phyloP scores from a whole-genome alignment of 2,888 invertebrate genomes.

The Protophormia terraenovae region DNA sequence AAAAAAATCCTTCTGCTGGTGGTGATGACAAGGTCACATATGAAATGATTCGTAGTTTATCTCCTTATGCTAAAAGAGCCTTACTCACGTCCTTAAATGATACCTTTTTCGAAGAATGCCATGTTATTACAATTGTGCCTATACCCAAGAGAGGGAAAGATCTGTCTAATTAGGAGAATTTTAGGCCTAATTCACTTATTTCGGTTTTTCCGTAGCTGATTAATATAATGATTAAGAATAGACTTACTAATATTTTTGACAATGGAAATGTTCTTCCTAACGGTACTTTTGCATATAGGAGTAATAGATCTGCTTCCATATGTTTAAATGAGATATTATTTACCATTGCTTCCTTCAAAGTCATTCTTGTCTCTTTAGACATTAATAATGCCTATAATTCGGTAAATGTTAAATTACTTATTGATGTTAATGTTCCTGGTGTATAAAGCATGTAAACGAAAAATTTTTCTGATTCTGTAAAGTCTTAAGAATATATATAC shows the following conservation, averaged over 20 bases:
- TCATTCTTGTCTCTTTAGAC: background rate
- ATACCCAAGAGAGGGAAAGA: constrained; percentile 9
- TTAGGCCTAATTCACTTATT: constrained; percentile 26
- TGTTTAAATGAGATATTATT: background rate
- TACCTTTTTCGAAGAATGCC: background rate
- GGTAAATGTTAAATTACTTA: background rate
- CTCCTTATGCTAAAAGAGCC: background rate
- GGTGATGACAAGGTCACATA: background rate
- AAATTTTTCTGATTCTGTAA: no score
- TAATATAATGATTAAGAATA: constrained; percentile 12
- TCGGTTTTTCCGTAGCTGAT: constrained; percentile 6
- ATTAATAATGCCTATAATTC: background rate
- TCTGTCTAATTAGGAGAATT: background rate
- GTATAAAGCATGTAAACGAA: no score
- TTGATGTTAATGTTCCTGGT: no score
- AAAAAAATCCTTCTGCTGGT: background rate
- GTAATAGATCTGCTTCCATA: constrained; percentile 1
- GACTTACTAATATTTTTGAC: background rate
- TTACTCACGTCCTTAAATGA: background rate
- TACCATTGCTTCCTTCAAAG: no score
- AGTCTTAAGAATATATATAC: no score
- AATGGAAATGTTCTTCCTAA: background rate
- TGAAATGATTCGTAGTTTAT: background rate
- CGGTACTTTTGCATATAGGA: constrained; percentile 20
- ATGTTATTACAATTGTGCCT: constrained; percentile 19